Conservation (phyloP, 2,113 vertebrate species). For the Callipepla californica region DNA sequence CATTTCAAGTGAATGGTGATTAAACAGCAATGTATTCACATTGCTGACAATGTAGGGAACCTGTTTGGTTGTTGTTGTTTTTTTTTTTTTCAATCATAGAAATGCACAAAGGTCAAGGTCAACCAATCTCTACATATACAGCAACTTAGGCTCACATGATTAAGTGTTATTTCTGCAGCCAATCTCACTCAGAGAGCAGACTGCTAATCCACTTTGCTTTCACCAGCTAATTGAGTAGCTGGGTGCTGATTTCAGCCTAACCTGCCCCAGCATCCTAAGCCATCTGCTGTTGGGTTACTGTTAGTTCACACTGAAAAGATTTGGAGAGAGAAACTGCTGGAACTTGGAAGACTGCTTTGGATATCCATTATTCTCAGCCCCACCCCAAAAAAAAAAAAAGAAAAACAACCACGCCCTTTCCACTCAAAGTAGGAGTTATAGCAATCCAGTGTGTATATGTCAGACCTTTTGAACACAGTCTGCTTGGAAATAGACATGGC, state of each 20-base stretch:
- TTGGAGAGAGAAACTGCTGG: neutral
- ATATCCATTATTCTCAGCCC: neutral
- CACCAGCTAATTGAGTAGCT: neutral
- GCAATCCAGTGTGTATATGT: neutral
- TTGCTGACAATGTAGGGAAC: neutral
- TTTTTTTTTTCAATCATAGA: neutral
- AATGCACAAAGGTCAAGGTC: neutral
- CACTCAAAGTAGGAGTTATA: neutral
- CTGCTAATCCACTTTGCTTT: neutral
- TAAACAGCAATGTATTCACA: neutral
- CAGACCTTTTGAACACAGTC: neutral
- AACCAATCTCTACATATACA: neutral
- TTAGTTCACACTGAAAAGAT: neutral
- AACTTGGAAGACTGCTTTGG: neutral
- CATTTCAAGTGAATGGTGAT: conserved; percentile 31
- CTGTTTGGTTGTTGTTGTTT: accelerated
- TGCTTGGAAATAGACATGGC: too few relatives aligned
- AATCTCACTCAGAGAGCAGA: neutral
- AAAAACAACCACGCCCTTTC: neutral
- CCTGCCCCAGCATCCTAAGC: neutral
- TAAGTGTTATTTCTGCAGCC: neutral
- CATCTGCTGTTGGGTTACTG: neutral
- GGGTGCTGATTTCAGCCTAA: neutral
- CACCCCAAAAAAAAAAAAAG: neutral
- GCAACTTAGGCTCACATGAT: neutral